Evolutionary conservation across 1,140 invertebrate species (phyloP), one percentile per base, ranked within the genome.

Genomic region (Euglossa dilemma): DNA sequence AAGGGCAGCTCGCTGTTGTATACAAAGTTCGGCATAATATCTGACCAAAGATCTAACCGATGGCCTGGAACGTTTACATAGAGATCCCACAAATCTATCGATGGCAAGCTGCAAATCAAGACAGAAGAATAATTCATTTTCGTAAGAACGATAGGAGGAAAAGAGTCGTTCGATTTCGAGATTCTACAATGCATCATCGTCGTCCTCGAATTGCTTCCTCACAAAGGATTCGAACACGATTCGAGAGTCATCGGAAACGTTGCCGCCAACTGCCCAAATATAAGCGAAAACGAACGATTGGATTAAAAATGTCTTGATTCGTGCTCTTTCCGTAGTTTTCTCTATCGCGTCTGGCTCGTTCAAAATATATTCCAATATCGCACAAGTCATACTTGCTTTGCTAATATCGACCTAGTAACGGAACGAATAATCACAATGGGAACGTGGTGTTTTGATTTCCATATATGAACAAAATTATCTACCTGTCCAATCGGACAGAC

Each of bases 241-340:
- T 82, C 96, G 95, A 72, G 96, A 96, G 2, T 87, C 91, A 86
- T 98, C 97, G 3, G 95, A 92, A 5, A 98, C 94, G 92, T 98
- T 98, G 1, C 97, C 97, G 52, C 97, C 97, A 11, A 98, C 92
- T 3, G 96, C 95, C 98, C 98, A 98, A 3, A 98, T 91, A 89
- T 97, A 97, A 28, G 96, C 95, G 90, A 97, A 97, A 66, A 97
- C 95, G 92, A 98, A 98, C 6, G 95, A 95, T 86, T 97, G 96
- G 52, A 95, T 95, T 11, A 97, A 89, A 70, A 97, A 95, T n/a
- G 94, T 95, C 90, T 96, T 96, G 0, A 96, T 91, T 61, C 95
- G 93, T 9, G 93, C 89, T 74, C 95, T 95, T 72, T 96, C 95
- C 0, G 93, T 80, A 36, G 94, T 94, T 87, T 94, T 94, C 6